A percentile compares a stretch with the other conserved stretches of the same genome.
Evolutionary conservation across 2,888 invertebrate species (phyloP).

Genomic region (Cataglyphis cursor): DNA sequence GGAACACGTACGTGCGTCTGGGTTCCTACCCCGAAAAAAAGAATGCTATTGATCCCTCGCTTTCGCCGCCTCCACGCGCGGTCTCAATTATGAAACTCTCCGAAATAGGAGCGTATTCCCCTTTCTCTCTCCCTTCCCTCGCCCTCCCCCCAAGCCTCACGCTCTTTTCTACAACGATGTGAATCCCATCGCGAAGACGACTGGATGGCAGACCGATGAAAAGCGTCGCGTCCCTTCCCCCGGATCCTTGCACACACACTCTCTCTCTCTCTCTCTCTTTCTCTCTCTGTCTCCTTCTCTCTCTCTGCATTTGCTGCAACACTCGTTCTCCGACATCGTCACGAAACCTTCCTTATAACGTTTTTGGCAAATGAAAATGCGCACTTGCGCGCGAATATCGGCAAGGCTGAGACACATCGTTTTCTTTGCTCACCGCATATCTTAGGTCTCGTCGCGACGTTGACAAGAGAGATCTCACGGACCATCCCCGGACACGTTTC

Average conservation of each 20-base stretch:
- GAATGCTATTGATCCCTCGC: slow-evolving; percentile 80
- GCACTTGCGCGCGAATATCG: slow-evolving; percentile 25
- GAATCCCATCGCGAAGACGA: slow-evolving; percentile 72
- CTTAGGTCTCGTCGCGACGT: slow-evolving; percentile 16
- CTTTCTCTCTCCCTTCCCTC: slow-evolving; percentile 1
- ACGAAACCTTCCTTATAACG: slow-evolving; percentile 62
- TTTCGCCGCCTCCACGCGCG: slow-evolving; percentile 62
- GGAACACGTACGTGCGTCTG: slow-evolving; percentile 74
- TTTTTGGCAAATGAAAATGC: slow-evolving; percentile 75
- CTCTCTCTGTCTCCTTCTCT: background rate
- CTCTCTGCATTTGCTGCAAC: slow-evolving; percentile 55
- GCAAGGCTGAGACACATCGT: background rate
- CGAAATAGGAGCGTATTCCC: slow-evolving; percentile 77
- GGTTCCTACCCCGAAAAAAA: slow-evolving; percentile 78
- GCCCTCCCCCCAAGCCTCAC: background rate
- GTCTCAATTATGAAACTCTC: slow-evolving; percentile 85
- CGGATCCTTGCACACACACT: slow-evolving; percentile 55
- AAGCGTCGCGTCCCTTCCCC: slow-evolving; percentile 56
- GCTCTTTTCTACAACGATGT: slow-evolving; percentile 24
- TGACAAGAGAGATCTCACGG: background rate
- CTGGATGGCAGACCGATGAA: slow-evolving; percentile 71
- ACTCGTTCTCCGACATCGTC: slow-evolving; percentile 60
- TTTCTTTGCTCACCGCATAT: background rate
- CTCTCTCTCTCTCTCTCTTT: background rate
- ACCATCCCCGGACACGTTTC: background rate